phyloP scores from a whole-genome alignment of 2,113 vertebrate genomes.

The Phrynosoma blainvillii region DNA sequence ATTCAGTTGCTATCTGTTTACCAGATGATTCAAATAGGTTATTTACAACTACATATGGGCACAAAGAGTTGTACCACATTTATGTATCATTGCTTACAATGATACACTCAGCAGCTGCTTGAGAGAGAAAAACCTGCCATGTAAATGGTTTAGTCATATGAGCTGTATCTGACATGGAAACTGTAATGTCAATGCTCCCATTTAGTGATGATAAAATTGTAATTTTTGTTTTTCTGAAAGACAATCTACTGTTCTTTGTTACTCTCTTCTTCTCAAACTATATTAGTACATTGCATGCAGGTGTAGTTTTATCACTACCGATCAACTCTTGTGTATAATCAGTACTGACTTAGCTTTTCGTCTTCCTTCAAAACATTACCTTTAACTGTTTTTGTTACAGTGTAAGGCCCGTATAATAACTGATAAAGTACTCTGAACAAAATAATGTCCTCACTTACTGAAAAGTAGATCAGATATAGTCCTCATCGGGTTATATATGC shows the following conservation, averaged over 20 bases:
- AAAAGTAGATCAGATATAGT: background rate
- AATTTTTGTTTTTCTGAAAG: too few relatives aligned
- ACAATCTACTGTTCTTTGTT: too few relatives aligned
- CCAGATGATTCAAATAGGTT: too few relatives aligned
- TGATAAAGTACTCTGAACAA: background rate
- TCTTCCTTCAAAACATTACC: background rate
- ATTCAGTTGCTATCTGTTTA: background rate
- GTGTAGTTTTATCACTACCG: too few relatives aligned
- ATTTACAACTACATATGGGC: too few relatives aligned
- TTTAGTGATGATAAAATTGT: too few relatives aligned
- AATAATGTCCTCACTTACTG: background rate
- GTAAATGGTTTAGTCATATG: background rate
- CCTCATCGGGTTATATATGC: background rate
- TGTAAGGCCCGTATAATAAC: background rate
- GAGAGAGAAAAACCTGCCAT: background rate
- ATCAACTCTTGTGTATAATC: background rate
- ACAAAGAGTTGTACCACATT: too few relatives aligned
- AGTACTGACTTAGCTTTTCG: background rate
- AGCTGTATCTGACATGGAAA: background rate
- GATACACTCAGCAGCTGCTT: background rate
- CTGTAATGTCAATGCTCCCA: too few relatives aligned
- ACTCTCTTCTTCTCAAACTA: too few relatives aligned
- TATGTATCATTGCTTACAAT: too few relatives aligned
- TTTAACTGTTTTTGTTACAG: background rate
- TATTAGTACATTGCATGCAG: too few relatives aligned